These are phyloP conservation scores for Rhagium mordax DNA, from an alignment of 2,888 invertebrate genomes.

Conservation along the genomic window DNA sequence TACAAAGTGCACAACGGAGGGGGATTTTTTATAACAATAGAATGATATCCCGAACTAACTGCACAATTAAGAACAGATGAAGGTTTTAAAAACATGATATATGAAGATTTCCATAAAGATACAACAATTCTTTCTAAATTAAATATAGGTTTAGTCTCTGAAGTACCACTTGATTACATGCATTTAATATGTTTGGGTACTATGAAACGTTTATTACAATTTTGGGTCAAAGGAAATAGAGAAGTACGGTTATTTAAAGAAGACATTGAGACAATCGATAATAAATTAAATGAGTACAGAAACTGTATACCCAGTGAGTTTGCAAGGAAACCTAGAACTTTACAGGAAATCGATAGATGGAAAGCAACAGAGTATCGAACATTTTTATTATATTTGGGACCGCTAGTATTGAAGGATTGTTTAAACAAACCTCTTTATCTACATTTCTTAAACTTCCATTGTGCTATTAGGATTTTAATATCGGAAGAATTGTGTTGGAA, in stretches of 20 bases:
- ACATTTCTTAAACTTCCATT: conserved; percentile 19
- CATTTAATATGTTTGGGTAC: not conserved
- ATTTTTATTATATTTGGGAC: conserved; percentile 21
- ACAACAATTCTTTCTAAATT: conserved; percentile 20
- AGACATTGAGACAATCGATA: conserved; percentile 7
- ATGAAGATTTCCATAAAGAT: conserved; percentile 29
- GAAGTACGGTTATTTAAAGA: conserved; percentile 8
- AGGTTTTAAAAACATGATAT: conserved; percentile 24
- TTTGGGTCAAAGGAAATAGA: conserved; percentile 9
- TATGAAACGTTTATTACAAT: conserved; percentile 6
- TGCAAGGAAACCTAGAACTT: too few relatives aligned
- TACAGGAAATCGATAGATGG: conserved; percentile 14
- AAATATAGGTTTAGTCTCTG: conserved; percentile 20
- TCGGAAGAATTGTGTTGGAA: not conserved
- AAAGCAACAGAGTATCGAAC: conserved; percentile 17
- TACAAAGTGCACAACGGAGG: conserved; percentile 51
- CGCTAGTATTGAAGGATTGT: not conserved
- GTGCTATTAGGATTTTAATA: conserved; percentile 26
- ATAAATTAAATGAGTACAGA: not conserved
- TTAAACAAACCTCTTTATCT: not conserved
- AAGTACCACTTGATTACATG: conserved; percentile 25
- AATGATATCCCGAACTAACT: conserved; percentile 25
- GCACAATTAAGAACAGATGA: conserved; percentile 30
- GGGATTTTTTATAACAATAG: conserved; percentile 35
- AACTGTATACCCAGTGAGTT: not conserved